Evolutionary conservation across 2,113 vertebrate species (phyloP), one percentile per base, ranked within the genome.

Genomic region (Spermophilus dauricus): DNA sequence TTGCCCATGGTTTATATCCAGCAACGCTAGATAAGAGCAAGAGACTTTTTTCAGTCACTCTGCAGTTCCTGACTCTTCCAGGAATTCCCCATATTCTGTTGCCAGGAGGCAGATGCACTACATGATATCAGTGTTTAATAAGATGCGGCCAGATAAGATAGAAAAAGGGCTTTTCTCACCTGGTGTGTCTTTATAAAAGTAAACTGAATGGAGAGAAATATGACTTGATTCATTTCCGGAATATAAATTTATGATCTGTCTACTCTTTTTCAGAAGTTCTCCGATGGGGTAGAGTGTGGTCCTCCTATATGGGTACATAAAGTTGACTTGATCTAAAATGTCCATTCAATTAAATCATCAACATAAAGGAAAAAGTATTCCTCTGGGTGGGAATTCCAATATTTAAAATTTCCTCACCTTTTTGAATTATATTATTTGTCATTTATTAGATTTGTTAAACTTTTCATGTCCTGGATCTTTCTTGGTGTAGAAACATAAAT

Each of bases 41-140:
- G 83, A 34, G 75, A 95, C 94, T 92, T 96, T 89, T 90, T 45
- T 48, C 30, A 26, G 80, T 91, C 76, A 94, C 39, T 22, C 20
- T 28, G 37, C 1, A 39, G 56, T 84, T 53, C 39, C 30, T 42
- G 76, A 80, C 94, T 95, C 63, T 96, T 56, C 22, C 51, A 95
- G 93, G 89, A 96, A 63, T 3, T 24, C 72, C 28, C 39, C 37
- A 65, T 72, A 84, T 63, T 42, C 39, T 97, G 0, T 80, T 56
- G 81, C 81, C 95, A 51, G 51, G 51, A 96, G 82, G 30, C 16
- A 48, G 45, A 89, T 94, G n/a, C 24, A 58, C 81, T 86, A 48
- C 8, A 56, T 85, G 93, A 91, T 80, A 96, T 94, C 51, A 30
- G 73, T 77, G 2, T 97, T 96, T 96, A 94, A 73, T 75, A 94